A percentile compares a stretch with the other conserved stretches of the same genome.
phyloP scores from a whole-genome alignment of 2,113 vertebrate species.

The Peucedramus taeniatus region DNA sequence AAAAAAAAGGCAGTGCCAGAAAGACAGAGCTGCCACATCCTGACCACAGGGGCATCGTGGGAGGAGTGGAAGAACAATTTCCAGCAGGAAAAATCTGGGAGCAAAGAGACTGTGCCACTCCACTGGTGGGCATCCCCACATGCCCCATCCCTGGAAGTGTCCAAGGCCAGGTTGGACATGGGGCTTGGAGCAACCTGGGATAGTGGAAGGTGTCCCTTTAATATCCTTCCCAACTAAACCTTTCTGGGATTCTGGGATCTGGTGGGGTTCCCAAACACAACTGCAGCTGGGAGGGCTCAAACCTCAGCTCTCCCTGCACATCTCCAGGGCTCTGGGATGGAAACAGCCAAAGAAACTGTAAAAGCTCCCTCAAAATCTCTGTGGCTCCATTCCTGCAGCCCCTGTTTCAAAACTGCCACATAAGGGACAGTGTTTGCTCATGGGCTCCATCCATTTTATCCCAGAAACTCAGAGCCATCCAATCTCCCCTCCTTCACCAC shows the following conservation, averaged over 20 bases:
- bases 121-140: fast-evolving
- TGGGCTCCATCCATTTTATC: not conserved
- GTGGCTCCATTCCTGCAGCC: not conserved
- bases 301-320: not conserved
- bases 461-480: not conserved
- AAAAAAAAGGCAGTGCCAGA: not conserved
- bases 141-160: not conserved
- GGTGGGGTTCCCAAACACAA: not conserved
- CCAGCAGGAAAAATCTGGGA: not conserved
- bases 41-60: not conserved
- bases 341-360: not conserved
- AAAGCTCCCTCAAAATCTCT: not conserved
- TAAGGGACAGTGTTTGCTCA: not conserved
- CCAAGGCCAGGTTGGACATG: not conserved
- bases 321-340: not conserved
- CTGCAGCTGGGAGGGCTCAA: fast-evolving
- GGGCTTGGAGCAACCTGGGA: not conserved
- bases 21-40: not conserved
- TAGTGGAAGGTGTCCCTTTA: not conserved
- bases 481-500: not conserved
- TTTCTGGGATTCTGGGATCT: not conserved
- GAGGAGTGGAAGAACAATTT: not conserved
- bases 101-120: not conserved
- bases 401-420: not conserved
- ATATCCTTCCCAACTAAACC: not conserved